Evolutionary conservation across 2,888 invertebrate species (phyloP), one percentile per base, ranked within the genome.

Genomic region (Syrphus vitripennis): DNA sequence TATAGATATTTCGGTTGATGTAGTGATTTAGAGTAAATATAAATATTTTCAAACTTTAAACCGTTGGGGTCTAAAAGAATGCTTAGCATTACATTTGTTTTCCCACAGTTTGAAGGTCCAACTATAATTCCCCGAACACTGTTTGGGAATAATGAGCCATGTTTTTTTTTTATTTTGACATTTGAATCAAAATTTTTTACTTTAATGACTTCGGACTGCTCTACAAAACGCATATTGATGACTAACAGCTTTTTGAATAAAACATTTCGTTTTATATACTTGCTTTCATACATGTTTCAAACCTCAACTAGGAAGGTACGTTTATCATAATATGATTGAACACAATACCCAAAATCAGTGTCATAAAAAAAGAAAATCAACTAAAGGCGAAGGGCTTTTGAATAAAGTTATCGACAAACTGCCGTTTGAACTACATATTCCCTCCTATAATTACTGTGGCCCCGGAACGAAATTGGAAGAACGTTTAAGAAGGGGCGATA

Each of bases 361-460:
- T 9, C 50, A 50, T 14, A 50, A 24, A n/a, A 24, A 50, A 50
- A 50, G 24, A 24, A 50, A 50, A 50, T 24, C 24, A 24, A 9
- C 4, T 50, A 6, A 50, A 50, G 57, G 40, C 12, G 7, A 24
- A 57, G 55, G 63, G n/a, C 12, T 78, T 14, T 9, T 71, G 12
- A 45, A 89, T 71, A 50, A 50, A 6, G 10, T 65, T 37, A 88
- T 87, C n/a, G 87, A 87, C 57, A 76, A 80, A 42, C 42, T 87
- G 37, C 88, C 88, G 10, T 63, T 88, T 21, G 87, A 87, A 42
- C 14, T 76, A 24, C 88, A 87, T 88, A 24, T 87, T 45, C 88
- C 88, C 4, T 88, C 87, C 4, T 89, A 89, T 82, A 88, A 89
- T 42, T 89, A 87, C 67, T 89, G 88, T 76, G 89, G 88, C 26